Evolutionary conservation across 2,113 vertebrate species (phyloP), one percentile per base, ranked within the genome.

Genomic region (Oophaga pumilio): DNA sequence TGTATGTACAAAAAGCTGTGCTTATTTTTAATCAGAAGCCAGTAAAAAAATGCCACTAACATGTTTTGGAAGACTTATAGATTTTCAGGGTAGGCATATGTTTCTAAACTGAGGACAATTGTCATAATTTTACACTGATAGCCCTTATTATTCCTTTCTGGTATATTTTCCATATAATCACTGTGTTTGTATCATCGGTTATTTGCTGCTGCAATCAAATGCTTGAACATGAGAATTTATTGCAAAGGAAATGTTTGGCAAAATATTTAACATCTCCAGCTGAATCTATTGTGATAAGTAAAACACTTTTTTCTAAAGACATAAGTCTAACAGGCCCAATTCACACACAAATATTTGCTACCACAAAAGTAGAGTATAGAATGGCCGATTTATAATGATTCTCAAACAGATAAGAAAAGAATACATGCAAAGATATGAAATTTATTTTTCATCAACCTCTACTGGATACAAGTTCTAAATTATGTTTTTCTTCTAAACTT

Each of bases 131-230:
- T 62, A 11, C 33, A 26, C 56, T 76, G 79, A 87, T 82, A 28
- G 52, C 43, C 69, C 52, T n/a, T 87, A 87, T 87, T 81, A 73
- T 87, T 82, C 59, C 22, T 28, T 53, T 82, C 49, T 86, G 15
- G 50, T 64, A 82, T 82, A 82, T 12, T 82, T 82, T 82, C 86
- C 60, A 87, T 87, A 87, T 57, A 87, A 87, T 87, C 68, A 87
- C 33, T 76, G 66, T 59, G 68, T 82, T 87, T 87, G 86, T 82
- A 76, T 74, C 79, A 64, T 82, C 26, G n/a, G 33, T 82, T 82
- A 60, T 82, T 76, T 76, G 79, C 68, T 82, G 6, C 78, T 62
- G 56, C 33, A 87, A 87, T 87, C 56, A 87, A 82, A 76, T 74
- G 64, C 77, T 59, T 71, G 17, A 81, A 52, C 50, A 87, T 52